phyloP scores from a whole-genome alignment of 2,888 invertebrate species.

The Tetheella fluctuosa region DNA sequence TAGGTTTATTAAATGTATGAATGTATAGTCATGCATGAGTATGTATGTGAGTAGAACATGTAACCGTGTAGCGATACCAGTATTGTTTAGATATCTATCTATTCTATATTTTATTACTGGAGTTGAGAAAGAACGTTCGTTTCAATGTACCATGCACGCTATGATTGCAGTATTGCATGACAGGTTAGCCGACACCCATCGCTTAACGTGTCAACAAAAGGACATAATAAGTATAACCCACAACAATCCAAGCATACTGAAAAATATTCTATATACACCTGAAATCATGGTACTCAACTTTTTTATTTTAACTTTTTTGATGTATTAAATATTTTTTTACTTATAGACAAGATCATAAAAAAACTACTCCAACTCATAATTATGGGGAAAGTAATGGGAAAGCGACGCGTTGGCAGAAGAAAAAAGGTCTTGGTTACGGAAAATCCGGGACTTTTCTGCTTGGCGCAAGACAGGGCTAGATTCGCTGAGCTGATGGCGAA shows the following conservation, averaged over 20 bases:
- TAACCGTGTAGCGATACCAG: not conserved
- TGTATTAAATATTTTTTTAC: too few relatives aligned
- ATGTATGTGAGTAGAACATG: not conserved
- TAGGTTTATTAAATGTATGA: too few relatives aligned
- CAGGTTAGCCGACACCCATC: constrained; percentile 48
- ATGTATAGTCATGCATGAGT: too few relatives aligned
- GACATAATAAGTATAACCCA: constrained; percentile 24
- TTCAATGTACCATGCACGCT: constrained; percentile 46
- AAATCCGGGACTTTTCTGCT: too few relatives aligned
- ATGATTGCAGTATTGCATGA: constrained; percentile 74
- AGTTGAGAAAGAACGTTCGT: constrained; percentile 41
- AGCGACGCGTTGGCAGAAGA: too few relatives aligned
- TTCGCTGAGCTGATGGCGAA: too few relatives aligned
- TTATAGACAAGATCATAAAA: too few relatives aligned
- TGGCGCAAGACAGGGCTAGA: too few relatives aligned
- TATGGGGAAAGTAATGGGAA: too few relatives aligned
- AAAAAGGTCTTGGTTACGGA: too few relatives aligned
- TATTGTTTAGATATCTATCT: constrained; percentile 8
- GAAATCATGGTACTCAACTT: not conserved
- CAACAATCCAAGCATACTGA: not conserved
- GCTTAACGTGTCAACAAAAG: constrained; percentile 41
- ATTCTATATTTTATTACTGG: constrained; percentile 31
- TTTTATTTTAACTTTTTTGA: too few relatives aligned
- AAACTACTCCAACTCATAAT: too few relatives aligned
- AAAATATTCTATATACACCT: not conserved